Conservation (phyloP, 2,113 vertebrate genomes). For the Rhinopomastus cyanomelas region DNA sequence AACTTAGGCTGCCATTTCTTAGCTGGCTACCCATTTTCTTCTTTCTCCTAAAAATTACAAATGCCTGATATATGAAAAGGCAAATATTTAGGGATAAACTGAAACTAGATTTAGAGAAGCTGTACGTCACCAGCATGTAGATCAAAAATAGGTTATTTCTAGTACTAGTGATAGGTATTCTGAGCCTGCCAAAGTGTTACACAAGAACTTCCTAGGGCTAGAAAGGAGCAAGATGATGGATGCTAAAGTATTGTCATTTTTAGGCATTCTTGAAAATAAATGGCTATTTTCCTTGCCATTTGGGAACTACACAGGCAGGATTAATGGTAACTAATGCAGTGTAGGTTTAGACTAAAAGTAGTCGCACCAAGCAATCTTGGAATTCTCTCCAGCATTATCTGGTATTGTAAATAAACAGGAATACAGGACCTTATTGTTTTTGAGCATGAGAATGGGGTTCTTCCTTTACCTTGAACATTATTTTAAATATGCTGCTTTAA, state of each 20-base stretch:
- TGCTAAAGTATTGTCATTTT: slow-evolving; percentile 50
- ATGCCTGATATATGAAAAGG: background rate
- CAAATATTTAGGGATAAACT: background rate
- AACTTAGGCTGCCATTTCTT: background rate
- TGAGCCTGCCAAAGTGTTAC: background rate
- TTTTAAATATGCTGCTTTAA: background rate
- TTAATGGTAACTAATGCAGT: slow-evolving; percentile 59
- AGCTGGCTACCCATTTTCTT: background rate
- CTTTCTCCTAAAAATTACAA: background rate
- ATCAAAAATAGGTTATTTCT: background rate
- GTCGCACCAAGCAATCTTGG: slow-evolving; percentile 19
- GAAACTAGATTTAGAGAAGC: slow-evolving; percentile 1
- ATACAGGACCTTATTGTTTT: background rate
- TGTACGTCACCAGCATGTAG: background rate
- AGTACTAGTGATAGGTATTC: background rate
- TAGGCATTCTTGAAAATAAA: slow-evolving; percentile 45
- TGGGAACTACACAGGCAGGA: background rate
- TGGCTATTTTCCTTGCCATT: slow-evolving; percentile 44
- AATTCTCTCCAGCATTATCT: background rate
- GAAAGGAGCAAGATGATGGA: slow-evolving; percentile 47
- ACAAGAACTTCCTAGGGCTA: background rate
- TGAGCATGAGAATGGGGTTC: background rate
- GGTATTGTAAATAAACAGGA: slow-evolving; percentile 27
- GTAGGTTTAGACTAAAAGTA: slow-evolving; percentile 31
- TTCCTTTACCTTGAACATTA: background rate